These are phyloP conservation scores for Electrophaes corylata DNA, from an alignment of 2,888 invertebrate genomes.

Conservation along the genomic window DNA sequence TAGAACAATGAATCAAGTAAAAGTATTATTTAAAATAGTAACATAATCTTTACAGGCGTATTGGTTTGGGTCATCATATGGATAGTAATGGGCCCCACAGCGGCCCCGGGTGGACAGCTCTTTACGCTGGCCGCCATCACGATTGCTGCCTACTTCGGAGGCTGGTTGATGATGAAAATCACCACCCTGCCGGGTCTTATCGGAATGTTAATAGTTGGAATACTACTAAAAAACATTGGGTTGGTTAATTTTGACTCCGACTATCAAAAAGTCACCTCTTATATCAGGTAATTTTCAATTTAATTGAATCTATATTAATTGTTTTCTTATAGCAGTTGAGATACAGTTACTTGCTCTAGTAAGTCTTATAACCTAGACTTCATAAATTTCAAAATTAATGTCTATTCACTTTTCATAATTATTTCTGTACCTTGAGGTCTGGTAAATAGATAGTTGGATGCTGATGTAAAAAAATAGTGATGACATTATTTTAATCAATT, in stretches of 20 bases:
- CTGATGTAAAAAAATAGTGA: too few species aligned
- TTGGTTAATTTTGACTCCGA: conserved; percentile 88
- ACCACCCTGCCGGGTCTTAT: conserved; percentile 93
- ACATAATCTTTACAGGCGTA: conserved; percentile 72
- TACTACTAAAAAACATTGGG: conserved; percentile 88
- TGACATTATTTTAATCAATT: too few species aligned
- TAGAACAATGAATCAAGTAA: too few species aligned
- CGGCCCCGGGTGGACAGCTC: conserved; percentile 93
- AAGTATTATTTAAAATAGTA: too few species aligned
- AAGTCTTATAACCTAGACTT: too few species aligned
- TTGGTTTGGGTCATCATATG: conserved; percentile 91
- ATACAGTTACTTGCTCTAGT: background rate
- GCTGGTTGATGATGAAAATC: conserved; percentile 90
- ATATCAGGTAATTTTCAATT: conserved; percentile 85
- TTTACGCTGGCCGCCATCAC: conserved; percentile 90
- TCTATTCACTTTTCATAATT: too few species aligned
- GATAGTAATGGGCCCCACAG: conserved; percentile 90
- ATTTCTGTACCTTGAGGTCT: too few species aligned
- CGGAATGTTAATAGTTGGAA: conserved; percentile 94
- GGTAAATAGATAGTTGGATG: too few species aligned
- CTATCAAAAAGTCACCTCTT: conserved; percentile 87
- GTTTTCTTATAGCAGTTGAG: background rate
- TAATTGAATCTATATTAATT: background rate
- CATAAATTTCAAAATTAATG: too few species aligned
- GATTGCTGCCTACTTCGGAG: conserved; percentile 92